Evolutionary conservation across 2,797 vertebrate genomes (phyloP), one percentile per base, ranked within the genome.

Genomic region (Sebastes umbrosus): DNA sequence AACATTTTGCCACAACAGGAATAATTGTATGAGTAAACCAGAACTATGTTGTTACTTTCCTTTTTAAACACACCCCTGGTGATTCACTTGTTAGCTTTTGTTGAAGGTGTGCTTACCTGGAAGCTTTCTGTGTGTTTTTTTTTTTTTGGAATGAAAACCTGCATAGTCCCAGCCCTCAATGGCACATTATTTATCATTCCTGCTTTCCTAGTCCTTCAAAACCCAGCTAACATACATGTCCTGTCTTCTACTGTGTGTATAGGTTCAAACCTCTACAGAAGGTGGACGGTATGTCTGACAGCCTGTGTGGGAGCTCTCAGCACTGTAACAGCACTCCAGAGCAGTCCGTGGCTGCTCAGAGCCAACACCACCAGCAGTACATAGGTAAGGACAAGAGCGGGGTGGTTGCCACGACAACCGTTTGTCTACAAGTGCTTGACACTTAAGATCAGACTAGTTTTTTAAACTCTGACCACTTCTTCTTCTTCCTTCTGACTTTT

Each of bases 301-400:
- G 95, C 3, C 84, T 97, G 11, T 94, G 96, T 43, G 96, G 96
- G 8, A 95, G 96, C 80, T 96, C 93, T 81, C 95, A 96, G 54
- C 96, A 98, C 85, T 89, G 96, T 16, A 96, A 75, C 90, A 93
- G 93, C 92, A 96, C 97, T 0, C 96, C 98, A 0, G 98, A 99
- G 93, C 98, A 98, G 79, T 97, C 97, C 0, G 95, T 97, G 62
- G 97, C 97, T 0, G 96, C 97, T 5, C 99, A 99, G 88, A 98
- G 97, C 87, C 98, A 99, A 73, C 98, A 99, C 73, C 98, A 99
- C 91, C 98, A 98, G 94, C 99, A 99, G 85, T 99, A 98, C 93
- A 98, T 99, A 32, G 97, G 98, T 99, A 94, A 96, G 82, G 10
- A 69, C 64, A 29, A 5, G 5, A 66, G 20, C 59, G 57, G 16